Conservation (phyloP, 37 sponge, comb jelly and placozoan genomes). For the Eunapius fragilis region DNA sequence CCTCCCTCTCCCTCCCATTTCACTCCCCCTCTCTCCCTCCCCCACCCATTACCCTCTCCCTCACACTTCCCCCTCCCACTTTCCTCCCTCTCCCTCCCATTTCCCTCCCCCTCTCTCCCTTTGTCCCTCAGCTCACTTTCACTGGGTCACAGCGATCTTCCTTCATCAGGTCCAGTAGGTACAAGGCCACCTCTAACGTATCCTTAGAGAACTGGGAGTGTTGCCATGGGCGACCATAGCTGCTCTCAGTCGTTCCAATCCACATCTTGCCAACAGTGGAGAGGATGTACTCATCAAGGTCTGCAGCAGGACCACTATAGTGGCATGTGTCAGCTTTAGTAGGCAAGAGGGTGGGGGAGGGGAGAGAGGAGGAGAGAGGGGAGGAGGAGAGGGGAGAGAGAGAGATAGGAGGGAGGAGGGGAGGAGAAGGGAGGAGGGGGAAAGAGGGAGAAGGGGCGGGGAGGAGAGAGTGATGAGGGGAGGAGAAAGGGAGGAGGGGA, state of each 20-base stretch:
- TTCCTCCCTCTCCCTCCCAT: neutral
- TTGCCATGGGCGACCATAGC: constrained; percentile 71
- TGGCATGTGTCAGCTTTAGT: constrained; percentile 52
- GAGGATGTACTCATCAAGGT: constrained; percentile 72
- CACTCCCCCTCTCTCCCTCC: neutral
- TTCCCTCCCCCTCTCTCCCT: neutral
- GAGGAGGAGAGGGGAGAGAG: neutral
- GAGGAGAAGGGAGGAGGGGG: neutral
- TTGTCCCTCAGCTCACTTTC: neutral
- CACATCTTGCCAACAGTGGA: constrained; percentile 69
- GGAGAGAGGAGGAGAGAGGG: neutral
- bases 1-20: constrained; percentile 4
- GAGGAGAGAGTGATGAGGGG: no score
- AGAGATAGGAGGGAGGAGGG: neutral
- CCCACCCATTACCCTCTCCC: neutral
- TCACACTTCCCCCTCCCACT: neutral
- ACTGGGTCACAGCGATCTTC: constrained; percentile 35
- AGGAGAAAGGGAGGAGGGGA: no score
- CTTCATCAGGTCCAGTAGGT: constrained; percentile 19
- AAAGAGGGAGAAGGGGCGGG: no score
- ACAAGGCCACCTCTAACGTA: constrained; percentile 40
- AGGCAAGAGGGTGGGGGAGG: neutral
- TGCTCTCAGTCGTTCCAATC: constrained; percentile 54
- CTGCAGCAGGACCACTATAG: constrained; percentile 28
- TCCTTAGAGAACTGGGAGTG: constrained; percentile 70